Conservation (phyloP, 2,797 vertebrate species). For the Pipistrellus nathusii region DNA sequence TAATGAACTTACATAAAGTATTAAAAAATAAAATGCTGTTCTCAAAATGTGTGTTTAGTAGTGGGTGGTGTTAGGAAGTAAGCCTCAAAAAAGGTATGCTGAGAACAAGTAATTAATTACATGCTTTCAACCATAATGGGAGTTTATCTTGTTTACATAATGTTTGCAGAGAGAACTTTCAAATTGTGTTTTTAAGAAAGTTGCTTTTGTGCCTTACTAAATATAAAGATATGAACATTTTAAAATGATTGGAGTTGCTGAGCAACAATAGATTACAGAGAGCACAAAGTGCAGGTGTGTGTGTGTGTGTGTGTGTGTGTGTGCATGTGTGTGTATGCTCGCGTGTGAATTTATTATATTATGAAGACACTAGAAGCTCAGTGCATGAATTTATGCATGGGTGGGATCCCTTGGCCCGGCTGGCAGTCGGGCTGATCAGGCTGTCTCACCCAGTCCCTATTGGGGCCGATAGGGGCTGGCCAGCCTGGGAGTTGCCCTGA, state of each 20-base stretch:
- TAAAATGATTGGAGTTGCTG: not conserved
- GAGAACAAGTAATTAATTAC: not conserved
- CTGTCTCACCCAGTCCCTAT: too few relatives aligned
- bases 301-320: not conserved
- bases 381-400: too few relatives aligned
- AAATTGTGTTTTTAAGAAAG: not conserved
- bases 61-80: not conserved
- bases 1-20: not conserved
- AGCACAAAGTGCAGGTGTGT: rapidly evolving
- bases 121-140: not conserved
- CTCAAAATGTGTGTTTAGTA: not conserved
- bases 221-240: not conserved
- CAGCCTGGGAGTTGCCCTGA: too few relatives aligned
- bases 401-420: too few relatives aligned
- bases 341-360: not conserved
- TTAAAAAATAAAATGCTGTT: not conserved
- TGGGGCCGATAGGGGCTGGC: too few relatives aligned
- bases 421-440: rapidly evolving
- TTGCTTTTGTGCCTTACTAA: not conserved
- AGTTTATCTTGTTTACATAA: not conserved
- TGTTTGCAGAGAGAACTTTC: not conserved
- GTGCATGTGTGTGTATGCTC: not conserved
- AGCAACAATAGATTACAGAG: not conserved
- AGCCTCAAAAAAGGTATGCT: not conserved
- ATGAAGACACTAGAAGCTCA: not conserved